These are phyloP conservation scores for Pristionchus pacificus DNA, from an alignment of 1,140 invertebrate genomes.

Conservation along the genomic window DNA sequence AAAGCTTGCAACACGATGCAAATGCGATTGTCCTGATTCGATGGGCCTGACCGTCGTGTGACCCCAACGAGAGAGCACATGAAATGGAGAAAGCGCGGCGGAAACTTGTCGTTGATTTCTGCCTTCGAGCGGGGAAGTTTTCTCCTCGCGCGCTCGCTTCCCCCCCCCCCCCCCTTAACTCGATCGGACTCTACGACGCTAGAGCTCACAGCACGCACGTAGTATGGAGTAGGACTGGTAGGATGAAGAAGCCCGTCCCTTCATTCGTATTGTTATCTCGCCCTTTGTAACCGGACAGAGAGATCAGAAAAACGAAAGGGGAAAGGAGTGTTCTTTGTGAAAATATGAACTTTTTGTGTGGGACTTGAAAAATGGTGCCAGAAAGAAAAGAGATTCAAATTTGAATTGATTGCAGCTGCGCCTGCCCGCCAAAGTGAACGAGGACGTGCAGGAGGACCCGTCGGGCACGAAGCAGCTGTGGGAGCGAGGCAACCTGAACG, in stretches of 20 bases:
- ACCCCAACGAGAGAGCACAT: not conserved
- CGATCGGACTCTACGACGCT: not conserved
- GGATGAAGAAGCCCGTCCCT: not conserved
- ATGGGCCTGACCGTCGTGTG: too few species aligned
- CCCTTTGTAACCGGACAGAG: too few species aligned
- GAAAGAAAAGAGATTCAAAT: constrained; percentile 3
- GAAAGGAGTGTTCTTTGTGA: not conserved
- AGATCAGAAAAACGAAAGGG: not conserved
- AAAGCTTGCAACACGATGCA: too few species aligned
- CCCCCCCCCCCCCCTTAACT: not conserved
- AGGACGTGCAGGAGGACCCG: constrained; percentile 98
- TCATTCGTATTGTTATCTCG: not conserved
- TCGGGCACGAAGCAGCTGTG: constrained; percentile 95
- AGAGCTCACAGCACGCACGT: not conserved
- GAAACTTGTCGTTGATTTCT: too few species aligned
- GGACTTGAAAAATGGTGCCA: not conserved
- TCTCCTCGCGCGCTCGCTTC: too few species aligned
- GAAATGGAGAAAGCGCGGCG: not conserved
- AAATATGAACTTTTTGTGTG: constrained; percentile 2
- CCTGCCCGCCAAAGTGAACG: constrained; percentile 80
- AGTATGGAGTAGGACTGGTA: not conserved
- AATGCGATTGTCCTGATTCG: too few species aligned
- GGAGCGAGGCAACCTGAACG: constrained; percentile 92
- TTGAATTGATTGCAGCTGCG: constrained; percentile 65
- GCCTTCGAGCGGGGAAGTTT: too few species aligned